Evolutionary conservation across 2,888 invertebrate species (phyloP).

Genomic region (Lasioglossum leucozonium): DNA sequence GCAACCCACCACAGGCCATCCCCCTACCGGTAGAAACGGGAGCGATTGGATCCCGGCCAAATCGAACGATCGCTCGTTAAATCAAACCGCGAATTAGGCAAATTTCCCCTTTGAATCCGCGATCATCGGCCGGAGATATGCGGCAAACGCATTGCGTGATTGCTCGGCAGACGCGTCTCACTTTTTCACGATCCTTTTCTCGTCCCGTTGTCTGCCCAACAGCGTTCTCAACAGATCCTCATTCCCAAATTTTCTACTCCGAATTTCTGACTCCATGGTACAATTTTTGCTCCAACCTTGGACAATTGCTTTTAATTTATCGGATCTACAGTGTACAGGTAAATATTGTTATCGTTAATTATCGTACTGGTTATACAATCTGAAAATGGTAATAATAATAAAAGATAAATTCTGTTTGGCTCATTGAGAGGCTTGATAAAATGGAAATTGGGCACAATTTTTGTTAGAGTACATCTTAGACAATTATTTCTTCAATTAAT

Average conservation of each 20-base stretch:
- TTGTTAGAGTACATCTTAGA: no score
- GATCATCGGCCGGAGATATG: conserved; percentile 17
- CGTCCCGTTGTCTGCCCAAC: background rate
- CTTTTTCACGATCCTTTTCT: background rate
- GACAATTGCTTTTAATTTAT: background rate
- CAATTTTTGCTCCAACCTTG: background rate
- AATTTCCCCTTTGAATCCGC: conserved; percentile 57
- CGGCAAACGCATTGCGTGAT: background rate
- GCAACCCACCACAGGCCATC: conserved; percentile 40
- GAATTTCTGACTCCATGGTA: background rate
- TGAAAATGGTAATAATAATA: no score
- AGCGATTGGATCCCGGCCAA: conserved; percentile 78
- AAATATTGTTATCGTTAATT: no score
- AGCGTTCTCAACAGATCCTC: no score
- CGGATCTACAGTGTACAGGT: background rate
- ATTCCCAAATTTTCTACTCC: background rate
- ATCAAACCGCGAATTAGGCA: conserved; percentile 76
- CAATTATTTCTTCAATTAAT: no score
- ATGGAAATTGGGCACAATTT: no score
- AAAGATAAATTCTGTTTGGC: no score
- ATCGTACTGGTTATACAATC: no score
- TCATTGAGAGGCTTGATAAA: no score
- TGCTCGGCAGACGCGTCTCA: background rate
- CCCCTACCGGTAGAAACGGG: conserved; percentile 50
- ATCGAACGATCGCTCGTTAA: conserved; percentile 78